Percentiles rank a stretch among this genome's conserved stretches.
Evolutionary conservation across 2,888 invertebrate genomes (phyloP).

Genomic region (Dasysyrphus albostriatus): DNA sequence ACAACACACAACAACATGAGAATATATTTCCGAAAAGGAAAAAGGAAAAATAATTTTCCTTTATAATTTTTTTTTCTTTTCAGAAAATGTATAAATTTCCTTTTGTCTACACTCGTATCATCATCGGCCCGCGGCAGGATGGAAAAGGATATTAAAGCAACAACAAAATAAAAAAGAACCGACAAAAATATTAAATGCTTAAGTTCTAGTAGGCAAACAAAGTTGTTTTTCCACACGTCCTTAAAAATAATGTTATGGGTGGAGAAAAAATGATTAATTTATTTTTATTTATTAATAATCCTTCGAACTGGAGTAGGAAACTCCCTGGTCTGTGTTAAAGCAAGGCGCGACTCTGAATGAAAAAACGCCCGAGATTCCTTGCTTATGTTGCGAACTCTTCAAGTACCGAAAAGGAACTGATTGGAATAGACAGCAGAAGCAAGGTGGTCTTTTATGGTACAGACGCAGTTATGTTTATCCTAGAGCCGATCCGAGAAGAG

Average conservation of each 20-base stretch:
- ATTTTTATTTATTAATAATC: conserved; percentile 12
- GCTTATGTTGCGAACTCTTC: conserved; percentile 62
- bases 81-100: conserved; percentile 33
- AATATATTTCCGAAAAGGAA: conserved; percentile 43
- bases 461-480: conserved; percentile 26
- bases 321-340: conserved; percentile 5
- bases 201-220: conserved; percentile 4
- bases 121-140: conserved; percentile 37
- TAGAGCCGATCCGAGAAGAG: conserved; percentile 41
- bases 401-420: conserved; percentile 72
- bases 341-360: conserved; percentile 60
- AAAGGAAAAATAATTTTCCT: conserved; percentile 40
- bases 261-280: conserved; percentile 7
- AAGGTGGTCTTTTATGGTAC: conserved; percentile 46
- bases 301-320: neutral
- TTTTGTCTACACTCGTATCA: conserved; percentile 34
- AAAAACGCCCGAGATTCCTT: conserved; percentile 52
- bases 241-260: neutral
- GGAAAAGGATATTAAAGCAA: conserved; percentile 40
- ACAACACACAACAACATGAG: conserved; percentile 17
- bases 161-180: neutral
- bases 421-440: conserved; percentile 52
- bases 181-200: conserved; percentile 11
- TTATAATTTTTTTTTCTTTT: conserved; percentile 13
- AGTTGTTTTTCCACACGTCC: neutral